Conservation (phyloP, 2,113 vertebrate species). For the Saguinus imperator region DNA sequence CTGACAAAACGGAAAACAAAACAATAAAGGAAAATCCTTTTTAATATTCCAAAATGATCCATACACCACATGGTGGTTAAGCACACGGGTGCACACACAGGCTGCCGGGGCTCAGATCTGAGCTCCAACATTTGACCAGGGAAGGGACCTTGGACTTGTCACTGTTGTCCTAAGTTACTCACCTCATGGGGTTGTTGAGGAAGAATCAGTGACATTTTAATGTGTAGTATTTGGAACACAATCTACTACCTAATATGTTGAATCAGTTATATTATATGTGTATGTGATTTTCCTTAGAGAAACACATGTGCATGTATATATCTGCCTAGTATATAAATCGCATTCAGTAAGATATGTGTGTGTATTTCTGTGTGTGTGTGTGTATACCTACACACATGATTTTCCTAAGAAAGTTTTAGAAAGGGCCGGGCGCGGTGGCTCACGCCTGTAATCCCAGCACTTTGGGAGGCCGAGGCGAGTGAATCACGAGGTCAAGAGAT, state of each 20-base stretch:
- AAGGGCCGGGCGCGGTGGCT: too few relatives aligned
- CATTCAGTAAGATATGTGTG: background rate
- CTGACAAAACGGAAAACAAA: too few relatives aligned
- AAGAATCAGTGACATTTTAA: background rate
- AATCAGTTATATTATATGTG: background rate
- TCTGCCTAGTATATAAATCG: background rate
- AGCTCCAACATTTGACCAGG: too few relatives aligned
- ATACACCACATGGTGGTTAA: background rate
- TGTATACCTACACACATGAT: too few relatives aligned
- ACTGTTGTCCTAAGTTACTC: background rate
- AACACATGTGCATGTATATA: too few relatives aligned
- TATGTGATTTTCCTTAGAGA: background rate
- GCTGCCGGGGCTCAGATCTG: background rate
- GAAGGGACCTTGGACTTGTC: background rate
- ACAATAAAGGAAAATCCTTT: background rate
- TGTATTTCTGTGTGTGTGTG: background rate
- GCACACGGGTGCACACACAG: background rate
- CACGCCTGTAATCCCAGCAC: too few relatives aligned
- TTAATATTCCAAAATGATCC: background rate
- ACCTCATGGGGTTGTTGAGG: fast-evolving
- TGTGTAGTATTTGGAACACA: background rate
- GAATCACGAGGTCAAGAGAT: too few relatives aligned
- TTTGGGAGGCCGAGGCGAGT: too few relatives aligned
- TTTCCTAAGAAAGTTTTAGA: background rate
- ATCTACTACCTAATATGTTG: too few relatives aligned